Conservation (phyloP, 2,888 invertebrate genomes). For the Coecobrya sp. region DNA sequence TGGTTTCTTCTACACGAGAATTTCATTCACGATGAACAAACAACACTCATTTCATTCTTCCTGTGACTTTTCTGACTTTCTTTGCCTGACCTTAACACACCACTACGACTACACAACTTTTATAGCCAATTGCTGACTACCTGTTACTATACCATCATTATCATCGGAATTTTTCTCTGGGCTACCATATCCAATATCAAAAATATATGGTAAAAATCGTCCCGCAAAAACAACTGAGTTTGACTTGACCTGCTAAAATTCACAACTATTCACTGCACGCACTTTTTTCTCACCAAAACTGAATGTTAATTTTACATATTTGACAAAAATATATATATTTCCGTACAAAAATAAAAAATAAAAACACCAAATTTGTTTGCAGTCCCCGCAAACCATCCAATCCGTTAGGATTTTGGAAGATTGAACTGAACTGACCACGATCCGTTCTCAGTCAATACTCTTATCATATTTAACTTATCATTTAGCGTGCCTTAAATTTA, state of each 20-base stretch:
- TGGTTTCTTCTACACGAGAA: slow-evolving; percentile 85
- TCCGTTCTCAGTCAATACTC: neutral
- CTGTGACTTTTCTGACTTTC: slow-evolving; percentile 17
- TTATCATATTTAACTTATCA: neutral
- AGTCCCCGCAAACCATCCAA: neutral
- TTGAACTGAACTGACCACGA: slow-evolving; percentile 34
- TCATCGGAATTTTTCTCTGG: neutral
- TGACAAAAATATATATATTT: neutral
- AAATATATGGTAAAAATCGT: slow-evolving; percentile 5
- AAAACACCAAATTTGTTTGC: neutral
- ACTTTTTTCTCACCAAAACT: neutral
- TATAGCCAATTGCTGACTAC: neutral
- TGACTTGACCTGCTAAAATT: neutral
- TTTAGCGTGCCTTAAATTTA: neutral
- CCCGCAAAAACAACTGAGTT: neutral
- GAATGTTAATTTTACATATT: neutral
- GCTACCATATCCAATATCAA: neutral
- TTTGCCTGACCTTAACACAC: slow-evolving; percentile 25
- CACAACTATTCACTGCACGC: slow-evolving; percentile 27
- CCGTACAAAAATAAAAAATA: neutral
- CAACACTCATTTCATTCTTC: slow-evolving; percentile 32
- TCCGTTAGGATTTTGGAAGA: neutral
- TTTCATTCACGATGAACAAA: slow-evolving; percentile 37
- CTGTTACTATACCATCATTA: neutral
- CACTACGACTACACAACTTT: slow-evolving; percentile 14